Percentiles rank a stretch among this genome's conserved stretches.
These are phyloP conservation scores for Trididemnum nubilum DNA, from an alignment of 23 tunicate genomes.

Conservation along the genomic window DNA sequence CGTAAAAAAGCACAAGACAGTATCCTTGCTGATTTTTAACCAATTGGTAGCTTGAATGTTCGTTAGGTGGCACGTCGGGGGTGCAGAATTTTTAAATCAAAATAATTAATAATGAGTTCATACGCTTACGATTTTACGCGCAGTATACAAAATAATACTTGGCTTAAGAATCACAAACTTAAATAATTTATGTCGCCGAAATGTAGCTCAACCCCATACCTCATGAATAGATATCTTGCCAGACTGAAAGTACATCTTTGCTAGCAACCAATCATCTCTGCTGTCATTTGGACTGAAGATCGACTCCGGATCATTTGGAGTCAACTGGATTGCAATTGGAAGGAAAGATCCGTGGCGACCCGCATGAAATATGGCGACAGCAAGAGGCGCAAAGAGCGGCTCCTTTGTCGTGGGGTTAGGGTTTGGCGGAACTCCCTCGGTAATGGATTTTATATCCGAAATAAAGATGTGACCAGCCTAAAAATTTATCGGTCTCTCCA, in stretches of 20 bases:
- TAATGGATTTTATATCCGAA: slow-evolving; percentile 25
- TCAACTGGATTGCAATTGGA: slow-evolving; percentile 69
- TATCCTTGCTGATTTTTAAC: too few relatives aligned
- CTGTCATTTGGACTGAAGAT: slow-evolving; percentile 50
- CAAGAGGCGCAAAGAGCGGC: slow-evolving; percentile 29
- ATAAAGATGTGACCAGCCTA: slow-evolving; percentile 53
- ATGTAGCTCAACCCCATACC: too few relatives aligned
- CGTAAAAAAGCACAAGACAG: too few relatives aligned
- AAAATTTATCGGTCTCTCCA: too few relatives aligned
- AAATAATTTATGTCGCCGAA: too few relatives aligned
- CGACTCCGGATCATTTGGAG: slow-evolving; percentile 38
- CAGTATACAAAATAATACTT: too few relatives aligned
- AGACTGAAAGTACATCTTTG: slow-evolving; percentile 53
- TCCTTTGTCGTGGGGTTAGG: slow-evolving; percentile 7
- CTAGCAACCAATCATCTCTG: slow-evolving; percentile 61
- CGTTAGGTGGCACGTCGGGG: too few relatives aligned
- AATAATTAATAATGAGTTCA: too few relatives aligned
- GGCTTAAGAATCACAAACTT: too few relatives aligned
- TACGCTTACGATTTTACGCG: too few relatives aligned
- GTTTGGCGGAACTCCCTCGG: slow-evolving; percentile 34
- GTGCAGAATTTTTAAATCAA: too few relatives aligned
- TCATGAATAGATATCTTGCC: slow-evolving; percentile 33
- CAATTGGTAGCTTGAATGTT: too few relatives aligned
- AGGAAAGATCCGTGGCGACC: slow-evolving; percentile 4
- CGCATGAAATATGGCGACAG: slow-evolving; percentile 38